A percentile compares a stretch with the other conserved stretches of the same genome.
These are phyloP conservation scores for Hypsopygia costalis DNA, from an alignment of 2,888 invertebrate genomes.

Conservation along the genomic window DNA sequence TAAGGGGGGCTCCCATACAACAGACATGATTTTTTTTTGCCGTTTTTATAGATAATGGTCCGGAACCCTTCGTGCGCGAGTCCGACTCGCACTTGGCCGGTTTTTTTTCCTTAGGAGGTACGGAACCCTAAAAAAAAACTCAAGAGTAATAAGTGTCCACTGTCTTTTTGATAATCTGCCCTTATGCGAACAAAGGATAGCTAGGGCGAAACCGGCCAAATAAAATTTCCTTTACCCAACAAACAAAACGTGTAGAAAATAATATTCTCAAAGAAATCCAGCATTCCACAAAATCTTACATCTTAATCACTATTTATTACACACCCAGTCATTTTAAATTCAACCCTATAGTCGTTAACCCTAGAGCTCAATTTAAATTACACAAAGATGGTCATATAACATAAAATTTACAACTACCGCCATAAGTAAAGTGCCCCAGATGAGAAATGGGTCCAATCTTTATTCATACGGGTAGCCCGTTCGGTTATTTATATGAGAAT, in stretches of 20 bases:
- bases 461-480: slow-evolving; percentile 40
- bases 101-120: no score
- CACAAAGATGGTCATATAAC: slow-evolving; percentile 20
- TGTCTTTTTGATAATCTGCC: no score
- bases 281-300: slow-evolving; percentile 12
- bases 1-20: no score
- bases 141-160: no score
- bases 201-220: no score
- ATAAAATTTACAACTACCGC: slow-evolving; percentile 60
- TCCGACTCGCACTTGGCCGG: no score
- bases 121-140: no score
- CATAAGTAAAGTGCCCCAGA: slow-evolving; percentile 61
- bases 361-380: not conserved
- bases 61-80: no score
- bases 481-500: slow-evolving; percentile 25
- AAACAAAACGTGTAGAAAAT: not conserved
- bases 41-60: no score
- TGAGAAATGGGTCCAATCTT: slow-evolving; percentile 62
- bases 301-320: slow-evolving; percentile 16
- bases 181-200: no score
- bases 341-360: not conserved
- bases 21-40: no score
- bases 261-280: slow-evolving; percentile 13
- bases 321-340: not conserved
- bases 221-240: no score